These are phyloP conservation scores for Yponomeuta malinellus DNA, from an alignment of 2,888 invertebrate genomes.

Conservation along the genomic window DNA sequence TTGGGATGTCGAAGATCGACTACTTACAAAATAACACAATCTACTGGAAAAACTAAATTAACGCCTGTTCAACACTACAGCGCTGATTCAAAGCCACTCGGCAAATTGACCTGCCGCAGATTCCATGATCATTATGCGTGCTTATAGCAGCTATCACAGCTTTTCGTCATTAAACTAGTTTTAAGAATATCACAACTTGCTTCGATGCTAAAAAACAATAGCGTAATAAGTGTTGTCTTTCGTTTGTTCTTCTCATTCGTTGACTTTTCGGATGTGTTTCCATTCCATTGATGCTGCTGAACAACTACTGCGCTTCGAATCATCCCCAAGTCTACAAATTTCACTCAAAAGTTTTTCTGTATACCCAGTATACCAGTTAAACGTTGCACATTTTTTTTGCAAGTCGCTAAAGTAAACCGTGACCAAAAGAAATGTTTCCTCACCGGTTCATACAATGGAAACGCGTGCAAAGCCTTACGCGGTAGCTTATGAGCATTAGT, in stretches of 20 bases:
- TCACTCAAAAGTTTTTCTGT: no score
- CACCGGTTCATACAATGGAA: slow-evolving; percentile 22
- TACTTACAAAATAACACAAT: not conserved
- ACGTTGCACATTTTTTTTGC: not conserved
- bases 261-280: no score
- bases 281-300: no score
- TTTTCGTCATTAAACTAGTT: not conserved
- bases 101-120: slow-evolving; percentile 2
- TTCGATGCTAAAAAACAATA: not conserved
- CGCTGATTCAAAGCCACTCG: not conserved
- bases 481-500: slow-evolving; percentile 2
- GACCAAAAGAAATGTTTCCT: not conserved
- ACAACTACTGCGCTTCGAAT: no score
- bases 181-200: not conserved
- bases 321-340: no score
- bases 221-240: not conserved
- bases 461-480: not conserved
- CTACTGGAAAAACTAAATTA: not conserved
- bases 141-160: not conserved
- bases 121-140: not conserved
- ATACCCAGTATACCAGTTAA: no score
- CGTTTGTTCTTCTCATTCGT: no score
- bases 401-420: not conserved
- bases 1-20: not conserved
- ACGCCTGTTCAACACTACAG: not conserved